phyloP scores from a whole-genome alignment of 1,140 invertebrate species.

The Sycophila sp. region DNA sequence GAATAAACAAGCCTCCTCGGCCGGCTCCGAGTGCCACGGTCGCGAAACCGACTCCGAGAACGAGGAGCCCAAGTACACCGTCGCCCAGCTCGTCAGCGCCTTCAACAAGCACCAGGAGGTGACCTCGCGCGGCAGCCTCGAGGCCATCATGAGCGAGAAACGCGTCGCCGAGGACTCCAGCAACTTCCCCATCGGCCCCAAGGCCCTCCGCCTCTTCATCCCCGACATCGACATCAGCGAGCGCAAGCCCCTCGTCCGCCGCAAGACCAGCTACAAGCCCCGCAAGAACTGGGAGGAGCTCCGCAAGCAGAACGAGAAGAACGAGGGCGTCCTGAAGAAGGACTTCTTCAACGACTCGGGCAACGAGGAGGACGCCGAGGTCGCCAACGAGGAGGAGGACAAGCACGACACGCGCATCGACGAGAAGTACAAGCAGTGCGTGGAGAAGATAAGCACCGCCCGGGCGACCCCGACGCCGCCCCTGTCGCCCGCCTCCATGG shows the following conservation, averaged over 20 bases:
- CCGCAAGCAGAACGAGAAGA: slow-evolving; percentile 61
- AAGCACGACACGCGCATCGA: slow-evolving; percentile 54
- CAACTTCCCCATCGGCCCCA: slow-evolving; percentile 66
- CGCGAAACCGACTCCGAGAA: slow-evolving; percentile 59
- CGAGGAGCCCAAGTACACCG: slow-evolving; percentile 67
- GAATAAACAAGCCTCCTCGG: slow-evolving; percentile 2
- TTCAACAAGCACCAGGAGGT: slow-evolving; percentile 69
- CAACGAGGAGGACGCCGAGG: slow-evolving; percentile 57
- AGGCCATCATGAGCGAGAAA: slow-evolving; percentile 64
- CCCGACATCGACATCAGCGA: slow-evolving; percentile 68
- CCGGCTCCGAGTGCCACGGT: slow-evolving; percentile 32
- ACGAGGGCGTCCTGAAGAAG: slow-evolving; percentile 56
- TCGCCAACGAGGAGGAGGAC: slow-evolving; percentile 1
- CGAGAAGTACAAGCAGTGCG: slow-evolving; percentile 61
- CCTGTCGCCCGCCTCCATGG: slow-evolving; percentile 1
- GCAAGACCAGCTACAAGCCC: slow-evolving; percentile 65
- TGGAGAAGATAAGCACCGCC: slow-evolving; percentile 37
- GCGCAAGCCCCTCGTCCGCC: slow-evolving; percentile 56
- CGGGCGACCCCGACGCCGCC: slow-evolving; percentile 23
- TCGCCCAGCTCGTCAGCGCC: slow-evolving; percentile 67
- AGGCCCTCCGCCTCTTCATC: slow-evolving; percentile 66
- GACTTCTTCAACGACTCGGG: slow-evolving; percentile 55
- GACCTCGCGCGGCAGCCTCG: slow-evolving; percentile 64
- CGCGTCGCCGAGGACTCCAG: slow-evolving; percentile 57
- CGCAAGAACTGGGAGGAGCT: slow-evolving; percentile 64